A percentile compares a stretch with the other conserved stretches of the same genome.
phyloP scores from a whole-genome alignment of 2,113 vertebrate genomes.

The Dunckerocampus dactyliophorus region DNA sequence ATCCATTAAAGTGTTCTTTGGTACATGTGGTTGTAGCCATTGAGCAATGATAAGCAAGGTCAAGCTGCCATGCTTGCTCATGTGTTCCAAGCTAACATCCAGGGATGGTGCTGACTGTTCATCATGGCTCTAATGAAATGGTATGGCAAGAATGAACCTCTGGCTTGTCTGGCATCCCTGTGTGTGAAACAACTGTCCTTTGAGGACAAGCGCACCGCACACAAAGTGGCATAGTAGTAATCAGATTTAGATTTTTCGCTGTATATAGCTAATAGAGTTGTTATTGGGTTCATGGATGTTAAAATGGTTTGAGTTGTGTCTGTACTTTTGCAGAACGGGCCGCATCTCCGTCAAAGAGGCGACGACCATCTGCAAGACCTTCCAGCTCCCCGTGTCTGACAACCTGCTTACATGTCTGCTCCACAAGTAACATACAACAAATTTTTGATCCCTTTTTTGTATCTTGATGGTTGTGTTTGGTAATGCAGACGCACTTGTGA shows the following conservation, averaged over 20 bases:
- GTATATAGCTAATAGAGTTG: neutral
- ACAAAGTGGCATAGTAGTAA: neutral
- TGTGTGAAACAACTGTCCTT: slow-evolving; percentile 28
- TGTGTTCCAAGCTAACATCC: slow-evolving; percentile 27
- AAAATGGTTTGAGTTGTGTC: neutral
- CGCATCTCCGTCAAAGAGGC: slow-evolving; percentile 69
- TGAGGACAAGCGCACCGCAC: slow-evolving; percentile 12
- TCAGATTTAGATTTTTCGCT: neutral
- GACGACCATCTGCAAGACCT: slow-evolving; percentile 80
- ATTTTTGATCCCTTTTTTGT: neutral
- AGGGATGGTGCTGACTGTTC: slow-evolving; percentile 40
- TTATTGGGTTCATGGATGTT: too few species aligned
- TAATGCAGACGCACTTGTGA: neutral
- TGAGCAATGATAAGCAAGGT: slow-evolving; percentile 13
- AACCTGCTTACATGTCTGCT: slow-evolving; percentile 76
- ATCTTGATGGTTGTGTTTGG: neutral
- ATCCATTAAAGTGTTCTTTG: too few species aligned
- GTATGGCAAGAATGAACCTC: slow-evolving; percentile 35
- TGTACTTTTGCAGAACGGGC: slow-evolving; percentile 69
- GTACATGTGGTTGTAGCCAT: too few species aligned
- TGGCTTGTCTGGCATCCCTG: slow-evolving; percentile 12
- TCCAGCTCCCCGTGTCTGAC: slow-evolving; percentile 76
- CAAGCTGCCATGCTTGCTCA: slow-evolving; percentile 29
- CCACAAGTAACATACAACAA: neutral
- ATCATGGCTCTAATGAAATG: slow-evolving; percentile 35